Base-by-base conservation (phyloP, 2,797 vertebrate genomes). In the Anas georgica region DNA sequence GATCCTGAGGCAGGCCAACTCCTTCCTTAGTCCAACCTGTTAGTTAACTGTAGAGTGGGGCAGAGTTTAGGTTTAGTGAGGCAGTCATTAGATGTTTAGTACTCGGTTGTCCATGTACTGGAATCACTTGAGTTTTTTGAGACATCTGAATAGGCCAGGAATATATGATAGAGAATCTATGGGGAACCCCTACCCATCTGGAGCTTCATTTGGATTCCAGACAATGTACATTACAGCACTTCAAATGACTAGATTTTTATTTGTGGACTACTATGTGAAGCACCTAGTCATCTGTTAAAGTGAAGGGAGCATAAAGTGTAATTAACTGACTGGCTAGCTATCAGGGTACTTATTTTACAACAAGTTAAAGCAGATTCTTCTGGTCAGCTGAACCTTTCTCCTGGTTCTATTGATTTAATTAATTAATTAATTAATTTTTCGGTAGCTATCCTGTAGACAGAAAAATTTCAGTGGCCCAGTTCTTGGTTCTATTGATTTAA, bases 201-300 rank as follows among this genome's bases (percentile, higher is more conserved):
- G 18, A 85, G 17, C 48, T 77, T 89, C 45, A 78, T 10, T 17
- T 75, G 60, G 29, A 50, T 74, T 91, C 48, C 17, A 45, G 62
- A 46, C 18, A 79, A 29, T 6, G 12, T 54, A 35, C 16, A 31
- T 69, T 91, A 20, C 55, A 83, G 45, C 62, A 79, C 31, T 39
- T 91, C 39, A 64, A 8, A 55, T 52, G 56, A 52, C 54, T 28
- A 37, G 56, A 86, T 88, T 91, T 3, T 0, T 88, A 59, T 64
- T 59, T 81, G 31, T 86, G 59, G 68, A 29, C 82, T 83, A 68
- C 56, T 77, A 80, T 56, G 58, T 83, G 94, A 80, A 92, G 39
- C 10, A 80, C 66, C 91, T 91, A 66, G 83, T 84, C 54, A 90
- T 70, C 85, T 67, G 59, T 90, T 83, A 91, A 79, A 90, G 26